These are phyloP conservation scores for Actinia equina DNA, from an alignment of 64 coral and sea anemone species.

Conservation along the genomic window DNA sequence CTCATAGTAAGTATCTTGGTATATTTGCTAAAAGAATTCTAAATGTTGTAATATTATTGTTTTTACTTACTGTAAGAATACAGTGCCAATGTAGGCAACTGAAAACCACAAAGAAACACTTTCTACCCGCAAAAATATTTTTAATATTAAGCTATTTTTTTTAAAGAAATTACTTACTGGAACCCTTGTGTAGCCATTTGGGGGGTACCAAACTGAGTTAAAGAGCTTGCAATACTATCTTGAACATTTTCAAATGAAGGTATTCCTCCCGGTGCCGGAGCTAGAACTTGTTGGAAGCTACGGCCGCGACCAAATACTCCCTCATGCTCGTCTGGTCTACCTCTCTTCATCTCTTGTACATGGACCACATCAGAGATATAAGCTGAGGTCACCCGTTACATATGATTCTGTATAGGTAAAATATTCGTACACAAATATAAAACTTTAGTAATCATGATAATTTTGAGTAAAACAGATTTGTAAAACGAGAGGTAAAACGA, in stretches of 20 bases:
- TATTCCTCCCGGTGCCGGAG: slow-evolving; percentile 50
- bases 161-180: slow-evolving; percentile 33
- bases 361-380: slow-evolving; percentile 38
- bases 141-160: no score
- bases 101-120: no score
- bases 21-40: no score
- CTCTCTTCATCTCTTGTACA: slow-evolving; percentile 65
- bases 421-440: no score
- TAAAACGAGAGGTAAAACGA: no score
- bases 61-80: no score
- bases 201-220: slow-evolving; percentile 43
- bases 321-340: slow-evolving; percentile 62
- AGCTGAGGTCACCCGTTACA: slow-evolving; percentile 4
- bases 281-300: slow-evolving; percentile 45
- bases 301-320: slow-evolving; percentile 46
- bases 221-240: slow-evolving; percentile 36
- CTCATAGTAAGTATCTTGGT: no score
- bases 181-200: slow-evolving; percentile 53
- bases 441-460: no score
- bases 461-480: no score
- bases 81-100: no score
- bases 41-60: no score
- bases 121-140: no score
- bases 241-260: slow-evolving; percentile 32
- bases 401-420: background rate